These are phyloP conservation scores for Psophia crepitans DNA, from an alignment of 2,113 vertebrate species.

Conservation along the genomic window DNA sequence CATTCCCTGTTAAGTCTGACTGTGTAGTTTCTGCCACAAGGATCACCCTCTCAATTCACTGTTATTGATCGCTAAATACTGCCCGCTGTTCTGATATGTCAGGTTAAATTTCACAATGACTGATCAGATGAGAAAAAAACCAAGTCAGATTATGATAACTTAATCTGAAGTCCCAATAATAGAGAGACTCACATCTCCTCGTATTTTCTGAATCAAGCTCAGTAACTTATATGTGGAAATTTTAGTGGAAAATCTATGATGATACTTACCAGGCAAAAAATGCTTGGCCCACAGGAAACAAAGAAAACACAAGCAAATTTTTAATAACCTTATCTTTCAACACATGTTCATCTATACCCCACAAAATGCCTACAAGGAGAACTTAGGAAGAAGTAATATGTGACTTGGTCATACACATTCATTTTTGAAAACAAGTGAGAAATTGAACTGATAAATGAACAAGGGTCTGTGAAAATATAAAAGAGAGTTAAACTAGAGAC, in stretches of 20 bases:
- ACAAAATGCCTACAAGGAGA: neutral
- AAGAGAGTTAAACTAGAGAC: neutral
- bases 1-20: neutral
- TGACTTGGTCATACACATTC: neutral
- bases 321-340: neutral
- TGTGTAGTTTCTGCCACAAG: neutral
- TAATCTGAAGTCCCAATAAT: neutral
- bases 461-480: neutral
- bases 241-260: neutral
- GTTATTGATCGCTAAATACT: neutral
- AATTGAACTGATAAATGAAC: neutral
- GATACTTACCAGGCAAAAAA: neutral
- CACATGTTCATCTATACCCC: neutral
- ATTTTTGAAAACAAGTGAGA: neutral
- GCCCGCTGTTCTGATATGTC: neutral
- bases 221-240: neutral
- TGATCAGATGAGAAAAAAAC: neutral
- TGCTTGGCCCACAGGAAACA: neutral
- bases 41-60: neutral
- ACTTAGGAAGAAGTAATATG: neutral
- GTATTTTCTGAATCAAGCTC: neutral
- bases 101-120: neutral
- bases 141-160: neutral
- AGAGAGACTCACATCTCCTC: neutral
- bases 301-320: neutral